Evolutionary conservation across 2,888 invertebrate species (phyloP), one percentile per base, ranked within the genome.

Genomic region (Barypeithes pellucidus): DNA sequence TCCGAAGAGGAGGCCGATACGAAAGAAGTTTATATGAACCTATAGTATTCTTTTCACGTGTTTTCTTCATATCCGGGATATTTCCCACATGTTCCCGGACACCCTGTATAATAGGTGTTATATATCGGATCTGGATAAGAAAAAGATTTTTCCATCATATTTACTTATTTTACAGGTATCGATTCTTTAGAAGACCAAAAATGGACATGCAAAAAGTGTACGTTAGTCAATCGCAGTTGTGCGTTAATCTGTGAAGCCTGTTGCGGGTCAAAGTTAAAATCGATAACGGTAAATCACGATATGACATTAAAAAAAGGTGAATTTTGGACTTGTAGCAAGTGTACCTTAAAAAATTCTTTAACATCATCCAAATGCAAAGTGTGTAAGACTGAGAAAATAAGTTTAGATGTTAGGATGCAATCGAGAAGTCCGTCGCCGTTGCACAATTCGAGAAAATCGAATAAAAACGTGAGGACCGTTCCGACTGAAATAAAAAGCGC

Each of bases 161-260:
- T 39, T 61, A 29, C 33, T 43, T 16, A 18, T 18, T 57, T 75
- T 78, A 41, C 57, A 79, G 79, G 76, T 66, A 60, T 76, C 7
- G 76, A 74, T 9, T 59, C 66, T 9, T 54, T 57, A 18, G 85
- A 85, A 29, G 86, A 86, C 69, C 87, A 86, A 77, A 88, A 90
- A 74, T 97, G 97, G 97, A 91, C 94, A 12, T 97, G 97, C 84
- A 90, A 91, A 76, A 94, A 95, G 79, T 97, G 97, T 84, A 97
- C 97, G 1, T 87, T 96, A 71, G 90, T 95, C 22, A 97, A 97
- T 86, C 90, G 92, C 16, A 88, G 89, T 0, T 87, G 89, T 20
- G 90, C 91, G 0, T 88, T 90, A 73, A 92, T 92, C 0, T 97
- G 97, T 84, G 93, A 93, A 11, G 95, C 95, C 0, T 97, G 97